Base-by-base conservation (phyloP, 2,888 invertebrate genomes). In the Ceriagrion tenellum region DNA sequence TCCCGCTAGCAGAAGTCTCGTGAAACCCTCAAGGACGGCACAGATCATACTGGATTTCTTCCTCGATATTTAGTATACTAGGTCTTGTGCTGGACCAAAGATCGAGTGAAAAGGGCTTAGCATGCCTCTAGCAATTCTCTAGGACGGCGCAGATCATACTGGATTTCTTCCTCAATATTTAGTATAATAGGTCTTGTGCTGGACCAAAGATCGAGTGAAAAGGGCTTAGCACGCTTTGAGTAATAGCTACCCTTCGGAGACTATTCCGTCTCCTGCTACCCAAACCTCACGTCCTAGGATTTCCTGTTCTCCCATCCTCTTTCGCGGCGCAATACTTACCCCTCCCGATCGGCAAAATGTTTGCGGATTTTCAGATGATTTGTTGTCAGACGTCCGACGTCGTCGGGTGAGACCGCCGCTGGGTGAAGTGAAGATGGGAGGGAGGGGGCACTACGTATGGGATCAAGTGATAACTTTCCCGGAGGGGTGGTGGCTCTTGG, bases 301-400 rank as follows among this genome's bases (percentile, higher is more conserved):
- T 26, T 81, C 16, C n/a, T 30, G 30, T 16, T 2, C 88, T 47
- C 40, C 20, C 47, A 40, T 88, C 40, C 88, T 47, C 4, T 16
- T 20, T 6, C 35, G 8, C 88, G 6, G 18, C 81, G 26, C 12
- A 30, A 26, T 20, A 40, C 40, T 35, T 26, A 2, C 88, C 8
- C 40, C 20, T 47, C 88, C 40, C 4, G 26, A 40, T 4, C 40
- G 23, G 23, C 88, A 10, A 88, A 88, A 40, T 88, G 88, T 88
- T 88, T 88, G 40, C 88, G 88, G 88, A 47, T 88, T 88, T 88
- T 88, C 88, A 47, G 88, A 47, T 88, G 88, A 88, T 88, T 88
- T 88, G 88, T 88, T 88, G 88, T 88, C 40, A 26, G 88, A 88
- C 40, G 88, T 40, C 88, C 47, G 88, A 40, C 88, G 88, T 47